phyloP scores from a whole-genome alignment of 2,888 invertebrate species.

The Cryptocephalus moraei region DNA sequence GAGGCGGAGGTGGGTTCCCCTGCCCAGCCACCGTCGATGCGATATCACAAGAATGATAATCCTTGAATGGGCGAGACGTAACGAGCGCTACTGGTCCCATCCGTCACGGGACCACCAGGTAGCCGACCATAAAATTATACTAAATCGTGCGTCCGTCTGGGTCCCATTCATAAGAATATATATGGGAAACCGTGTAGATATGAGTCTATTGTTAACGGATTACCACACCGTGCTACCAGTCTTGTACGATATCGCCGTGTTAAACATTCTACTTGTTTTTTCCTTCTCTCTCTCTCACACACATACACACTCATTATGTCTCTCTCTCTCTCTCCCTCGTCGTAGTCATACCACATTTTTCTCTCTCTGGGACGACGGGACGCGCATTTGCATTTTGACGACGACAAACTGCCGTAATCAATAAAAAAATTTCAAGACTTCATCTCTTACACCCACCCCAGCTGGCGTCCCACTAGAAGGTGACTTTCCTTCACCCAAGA shows the following conservation, averaged over 20 bases:
- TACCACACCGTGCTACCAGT: constrained; percentile 35
- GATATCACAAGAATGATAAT: constrained; percentile 34
- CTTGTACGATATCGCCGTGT: constrained; percentile 24
- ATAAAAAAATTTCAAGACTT: no score
- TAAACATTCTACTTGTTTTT: constrained; percentile 13
- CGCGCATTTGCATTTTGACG: no score
- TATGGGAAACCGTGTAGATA: constrained; percentile 36
- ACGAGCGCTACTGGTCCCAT: constrained; percentile 35
- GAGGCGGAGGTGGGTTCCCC: neutral
- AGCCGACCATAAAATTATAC: constrained; percentile 38
- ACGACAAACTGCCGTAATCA: no score
- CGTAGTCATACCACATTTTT: neutral
- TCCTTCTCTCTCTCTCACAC: no score
- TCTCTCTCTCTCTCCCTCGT: no score
- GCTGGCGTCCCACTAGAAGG: no score
- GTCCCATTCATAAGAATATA: constrained; percentile 35
- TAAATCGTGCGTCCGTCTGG: constrained; percentile 36
- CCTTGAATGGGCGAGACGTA: constrained; percentile 34
- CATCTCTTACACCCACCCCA: no score
- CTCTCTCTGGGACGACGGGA: constrained; percentile 4
- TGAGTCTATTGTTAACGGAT: constrained; percentile 36
- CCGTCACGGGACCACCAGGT: constrained; percentile 38
- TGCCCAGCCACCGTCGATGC: constrained; percentile 1
- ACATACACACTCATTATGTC: no score
- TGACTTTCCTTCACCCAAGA: no score